Conservation (phyloP, 2,797 vertebrate species). For the Pseudomugil tenellus region DNA sequence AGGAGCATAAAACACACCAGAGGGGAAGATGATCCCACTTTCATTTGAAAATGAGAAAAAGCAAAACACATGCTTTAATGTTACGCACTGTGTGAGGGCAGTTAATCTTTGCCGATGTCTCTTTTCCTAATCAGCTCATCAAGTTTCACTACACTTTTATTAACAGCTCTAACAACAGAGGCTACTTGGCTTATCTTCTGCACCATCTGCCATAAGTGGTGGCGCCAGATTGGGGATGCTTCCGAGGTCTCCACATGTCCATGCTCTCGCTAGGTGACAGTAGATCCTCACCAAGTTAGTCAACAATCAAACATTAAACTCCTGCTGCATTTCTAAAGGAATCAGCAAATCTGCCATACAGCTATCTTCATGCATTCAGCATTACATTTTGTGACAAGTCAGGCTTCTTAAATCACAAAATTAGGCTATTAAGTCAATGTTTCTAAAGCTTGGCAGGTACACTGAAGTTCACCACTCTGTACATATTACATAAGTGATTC, state of each 20-base stretch:
- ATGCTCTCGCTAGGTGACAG: slow-evolving; percentile 49
- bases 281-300: slow-evolving; percentile 56
- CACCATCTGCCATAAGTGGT: slow-evolving; percentile 69
- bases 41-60: slow-evolving; percentile 44
- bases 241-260: slow-evolving; percentile 72
- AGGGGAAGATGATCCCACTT: slow-evolving; percentile 12
- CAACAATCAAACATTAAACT: slow-evolving; percentile 49
- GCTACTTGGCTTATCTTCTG: slow-evolving; percentile 56
- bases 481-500: not conserved
- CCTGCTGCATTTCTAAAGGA: slow-evolving; percentile 23
- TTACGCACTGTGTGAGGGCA: slow-evolving; percentile 45
- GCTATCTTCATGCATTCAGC: not conserved
- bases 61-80: slow-evolving; percentile 63
- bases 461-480: slow-evolving; percentile 23
- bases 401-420: not conserved
- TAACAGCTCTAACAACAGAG: slow-evolving; percentile 54
- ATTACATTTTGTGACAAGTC: not conserved
- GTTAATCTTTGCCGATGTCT: slow-evolving; percentile 59
- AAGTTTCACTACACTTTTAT: slow-evolving; percentile 51
- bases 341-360: not conserved
- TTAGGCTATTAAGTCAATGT: slow-evolving; percentile 13
- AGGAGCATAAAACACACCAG: slow-evolving; percentile 23
- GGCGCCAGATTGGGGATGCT: slow-evolving; percentile 69
- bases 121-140: slow-evolving; percentile 58
- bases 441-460: slow-evolving; percentile 38